Evolutionary conservation across 2,797 vertebrate species (phyloP).

Genomic region (Macrochelys suwanniensis): DNA sequence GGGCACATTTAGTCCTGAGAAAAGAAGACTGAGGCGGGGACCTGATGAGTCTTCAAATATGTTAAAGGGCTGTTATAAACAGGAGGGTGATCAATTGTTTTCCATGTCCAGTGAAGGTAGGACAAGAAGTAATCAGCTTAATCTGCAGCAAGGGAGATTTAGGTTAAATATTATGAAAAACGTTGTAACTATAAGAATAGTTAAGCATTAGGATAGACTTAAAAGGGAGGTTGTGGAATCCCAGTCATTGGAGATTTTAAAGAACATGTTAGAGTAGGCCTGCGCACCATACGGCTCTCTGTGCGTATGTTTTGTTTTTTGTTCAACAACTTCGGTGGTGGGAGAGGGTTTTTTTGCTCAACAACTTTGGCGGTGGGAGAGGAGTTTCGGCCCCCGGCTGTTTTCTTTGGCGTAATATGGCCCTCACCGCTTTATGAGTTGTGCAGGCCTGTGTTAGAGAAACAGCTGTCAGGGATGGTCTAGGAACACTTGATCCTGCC

Average conservation of each 20-base stretch:
- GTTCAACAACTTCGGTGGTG: too few species aligned
- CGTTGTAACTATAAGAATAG: not conserved
- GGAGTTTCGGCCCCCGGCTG: too few species aligned
- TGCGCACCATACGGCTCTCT: too few species aligned
- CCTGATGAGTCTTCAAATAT: not conserved
- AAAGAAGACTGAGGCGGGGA: not conserved
- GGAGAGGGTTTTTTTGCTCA: too few species aligned
- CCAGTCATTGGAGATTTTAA: not conserved
- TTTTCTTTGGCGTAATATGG: too few species aligned
- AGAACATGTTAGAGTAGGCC: not conserved
- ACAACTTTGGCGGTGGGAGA: too few species aligned
- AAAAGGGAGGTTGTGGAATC: not conserved
- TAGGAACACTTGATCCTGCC: not conserved
- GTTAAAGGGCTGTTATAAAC: not conserved
- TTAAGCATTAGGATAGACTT: not conserved
- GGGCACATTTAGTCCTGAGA: not conserved
- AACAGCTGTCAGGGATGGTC: not conserved
- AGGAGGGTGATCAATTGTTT: not conserved
- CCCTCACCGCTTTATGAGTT: too few species aligned
- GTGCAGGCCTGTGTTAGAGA: not conserved
- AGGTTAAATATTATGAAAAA: not conserved
- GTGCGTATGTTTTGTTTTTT: too few species aligned
- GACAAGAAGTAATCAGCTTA: not conserved
- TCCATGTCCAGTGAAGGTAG: not conserved
- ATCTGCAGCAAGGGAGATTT: not conserved